Evolutionary conservation across 2,888 invertebrate species (phyloP).

Genomic region (Germaria angustata): DNA sequence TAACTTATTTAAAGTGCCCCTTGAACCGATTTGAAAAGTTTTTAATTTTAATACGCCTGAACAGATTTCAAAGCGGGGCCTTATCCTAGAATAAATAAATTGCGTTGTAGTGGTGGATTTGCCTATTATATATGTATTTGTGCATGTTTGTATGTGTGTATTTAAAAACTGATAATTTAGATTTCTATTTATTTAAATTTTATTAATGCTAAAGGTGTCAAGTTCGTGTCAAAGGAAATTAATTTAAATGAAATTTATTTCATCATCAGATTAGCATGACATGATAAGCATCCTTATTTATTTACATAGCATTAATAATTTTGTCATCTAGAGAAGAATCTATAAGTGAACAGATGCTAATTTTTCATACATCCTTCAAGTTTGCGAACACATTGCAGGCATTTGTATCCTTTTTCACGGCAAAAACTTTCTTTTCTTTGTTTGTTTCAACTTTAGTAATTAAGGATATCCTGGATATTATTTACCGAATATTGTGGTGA

Average conservation of each 20-base stretch:
- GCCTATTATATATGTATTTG: too few species aligned
- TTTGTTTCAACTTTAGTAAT: too few species aligned
- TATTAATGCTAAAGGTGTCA: not conserved
- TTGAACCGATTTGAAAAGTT: too few species aligned
- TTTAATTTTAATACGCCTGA: too few species aligned
- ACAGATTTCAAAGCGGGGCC: too few species aligned
- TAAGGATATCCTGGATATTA: too few species aligned
- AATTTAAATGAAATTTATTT: not conserved
- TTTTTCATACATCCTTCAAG: not conserved
- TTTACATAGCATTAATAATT: not conserved
- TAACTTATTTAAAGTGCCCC: too few species aligned
- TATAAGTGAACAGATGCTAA: not conserved
- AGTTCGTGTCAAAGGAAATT: not conserved
- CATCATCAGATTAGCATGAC: not conserved
- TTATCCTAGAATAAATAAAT: too few species aligned
- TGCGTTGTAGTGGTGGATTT: too few species aligned
- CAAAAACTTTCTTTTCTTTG: not conserved
- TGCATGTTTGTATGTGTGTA: too few species aligned
- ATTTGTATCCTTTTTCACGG: not conserved
- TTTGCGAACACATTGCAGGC: not conserved
- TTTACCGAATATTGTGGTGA: too few species aligned
- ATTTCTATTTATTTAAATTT: not conserved
- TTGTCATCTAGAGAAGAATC: not conserved
- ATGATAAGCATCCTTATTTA: not conserved
- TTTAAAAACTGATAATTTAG: not conserved